A percentile compares a stretch with the other conserved stretches of the same genome.
These are phyloP conservation scores for Philhelius pedissequus DNA, from an alignment of 2,888 invertebrate species.

Conservation along the genomic window DNA sequence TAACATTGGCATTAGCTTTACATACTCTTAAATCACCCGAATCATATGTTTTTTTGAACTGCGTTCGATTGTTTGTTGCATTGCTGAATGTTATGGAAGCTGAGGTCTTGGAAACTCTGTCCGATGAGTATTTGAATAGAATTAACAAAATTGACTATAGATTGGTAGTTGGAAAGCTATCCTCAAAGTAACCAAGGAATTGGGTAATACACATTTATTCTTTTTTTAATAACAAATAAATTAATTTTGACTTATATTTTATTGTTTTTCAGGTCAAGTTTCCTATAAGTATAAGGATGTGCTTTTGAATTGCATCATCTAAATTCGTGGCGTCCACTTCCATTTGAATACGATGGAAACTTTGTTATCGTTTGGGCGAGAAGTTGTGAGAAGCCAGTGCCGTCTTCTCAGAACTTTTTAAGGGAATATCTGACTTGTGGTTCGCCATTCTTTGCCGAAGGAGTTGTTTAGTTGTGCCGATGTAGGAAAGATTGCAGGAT, in stretches of 20 bases:
- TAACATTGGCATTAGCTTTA: constrained; percentile 75
- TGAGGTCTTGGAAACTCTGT: constrained; percentile 75
- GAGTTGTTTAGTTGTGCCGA: too few species aligned
- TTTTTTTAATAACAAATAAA: background rate
- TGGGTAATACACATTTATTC: constrained; percentile 70
- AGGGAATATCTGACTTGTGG: too few species aligned
- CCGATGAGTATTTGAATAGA: constrained; percentile 76
- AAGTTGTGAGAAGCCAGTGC: too few species aligned
- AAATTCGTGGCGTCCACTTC: too few species aligned
- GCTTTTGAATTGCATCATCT: constrained; percentile 76
- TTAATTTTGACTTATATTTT: background rate
- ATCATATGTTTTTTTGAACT: constrained; percentile 78
- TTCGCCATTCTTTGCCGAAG: too few species aligned
- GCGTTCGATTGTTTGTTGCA: constrained; percentile 75
- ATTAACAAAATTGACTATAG: constrained; percentile 74
- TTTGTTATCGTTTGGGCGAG: too few species aligned
- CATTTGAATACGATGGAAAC: too few species aligned
- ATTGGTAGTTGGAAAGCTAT: constrained; percentile 77
- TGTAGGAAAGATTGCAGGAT: too few species aligned
- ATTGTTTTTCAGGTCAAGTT: constrained; percentile 72
- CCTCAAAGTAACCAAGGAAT: constrained; percentile 74
- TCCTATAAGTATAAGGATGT: constrained; percentile 76
- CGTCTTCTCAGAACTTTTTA: too few species aligned
- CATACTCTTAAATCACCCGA: constrained; percentile 75
- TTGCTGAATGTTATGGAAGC: constrained; percentile 74